Evolutionary conservation across 1,140 invertebrate genomes (phyloP).

Genomic region (Ceratoteleas bidentatus): DNA sequence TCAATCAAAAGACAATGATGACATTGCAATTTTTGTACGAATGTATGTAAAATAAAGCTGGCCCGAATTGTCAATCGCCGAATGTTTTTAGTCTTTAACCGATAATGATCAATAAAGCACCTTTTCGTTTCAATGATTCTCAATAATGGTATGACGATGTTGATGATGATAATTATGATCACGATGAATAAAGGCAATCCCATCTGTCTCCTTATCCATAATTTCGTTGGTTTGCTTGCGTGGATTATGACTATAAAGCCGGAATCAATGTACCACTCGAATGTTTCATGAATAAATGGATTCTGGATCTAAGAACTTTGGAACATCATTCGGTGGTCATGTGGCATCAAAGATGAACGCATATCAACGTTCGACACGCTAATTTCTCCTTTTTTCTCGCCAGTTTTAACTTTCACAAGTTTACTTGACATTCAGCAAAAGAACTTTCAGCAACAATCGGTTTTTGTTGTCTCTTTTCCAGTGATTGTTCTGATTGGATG

Average conservation of each 20-base stretch:
- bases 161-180: conserved; percentile 34
- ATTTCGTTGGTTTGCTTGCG: conserved; percentile 25
- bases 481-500: too few relatives aligned
- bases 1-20: not conserved
- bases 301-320: conserved; percentile 70
- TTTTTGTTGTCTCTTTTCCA: too few relatives aligned
- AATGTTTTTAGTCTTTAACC: conserved; percentile 42
- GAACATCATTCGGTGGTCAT: conserved; percentile 77
- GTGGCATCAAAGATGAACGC: conserved; percentile 75
- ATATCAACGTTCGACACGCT: too few relatives aligned
- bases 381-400: too few relatives aligned
- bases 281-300: conserved; percentile 74
- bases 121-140: conserved; percentile 14
- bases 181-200: conserved; percentile 71
- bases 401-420: too few relatives aligned
- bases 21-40: not conserved
- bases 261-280: conserved; percentile 39
- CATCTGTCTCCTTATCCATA: conserved; percentile 67
- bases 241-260: conserved; percentile 29
- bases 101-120: conserved; percentile 41
- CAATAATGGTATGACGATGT: conserved; percentile 9
- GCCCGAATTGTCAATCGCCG: conserved; percentile 64
- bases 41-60: conserved; percentile 11
- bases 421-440: too few relatives aligned
- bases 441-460: too few relatives aligned